Base-by-base conservation (phyloP, 2,888 invertebrate genomes). In the Cordilura impudica region DNA sequence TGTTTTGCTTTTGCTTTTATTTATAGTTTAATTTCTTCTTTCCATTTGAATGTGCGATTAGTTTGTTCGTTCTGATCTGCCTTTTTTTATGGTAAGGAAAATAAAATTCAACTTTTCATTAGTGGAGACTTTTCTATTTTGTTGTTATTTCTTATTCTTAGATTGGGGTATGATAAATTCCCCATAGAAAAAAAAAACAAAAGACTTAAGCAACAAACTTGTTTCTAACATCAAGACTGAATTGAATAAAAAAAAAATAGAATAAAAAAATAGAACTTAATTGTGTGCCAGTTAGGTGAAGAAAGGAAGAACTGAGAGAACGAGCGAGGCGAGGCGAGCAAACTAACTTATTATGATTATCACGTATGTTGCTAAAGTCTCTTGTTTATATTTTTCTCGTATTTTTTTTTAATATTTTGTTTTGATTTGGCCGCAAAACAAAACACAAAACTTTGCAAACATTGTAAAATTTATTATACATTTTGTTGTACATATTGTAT, bases 121-220 rank as follows among this genome's bases (percentile, higher is more conserved):
- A 49, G 56, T 60, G 49, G 56, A 72, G 72, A 63, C 61, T 72
- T 72, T 65, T 65, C 26, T 45, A 29, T 39, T 71, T 58, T 29
- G 29, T 58, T 23, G 58, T 14, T 51, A 10, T 51, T 61, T 43
- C 5, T 47, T 12, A 12, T 60, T 67, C 21, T 21, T 66, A 53
- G 16, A 5, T 10, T 10, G 31, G 10, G 31, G 6, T 29, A 10
- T n/a, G 10, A 31, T 39, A 39, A 31, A 39, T 2, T 2, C 35
- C 35, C 35, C 12, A 39, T 39, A n/a, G 35, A n/a, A 4, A 39
- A n/a, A 4, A 39, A 51, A 69, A 74, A 71, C 74, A 74, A 78
- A 74, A 74, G 70, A 78, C 78, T 74, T 61, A 65, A 66, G 61
- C 60, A 60, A 51, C 74, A 66, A 78, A 78, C 78, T 58, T 53